A percentile compares a stretch with the other conserved stretches of the same genome.
These are phyloP conservation scores for Sula dactylatra DNA, from an alignment of 2,113 vertebrate genomes.

Conservation along the genomic window DNA sequence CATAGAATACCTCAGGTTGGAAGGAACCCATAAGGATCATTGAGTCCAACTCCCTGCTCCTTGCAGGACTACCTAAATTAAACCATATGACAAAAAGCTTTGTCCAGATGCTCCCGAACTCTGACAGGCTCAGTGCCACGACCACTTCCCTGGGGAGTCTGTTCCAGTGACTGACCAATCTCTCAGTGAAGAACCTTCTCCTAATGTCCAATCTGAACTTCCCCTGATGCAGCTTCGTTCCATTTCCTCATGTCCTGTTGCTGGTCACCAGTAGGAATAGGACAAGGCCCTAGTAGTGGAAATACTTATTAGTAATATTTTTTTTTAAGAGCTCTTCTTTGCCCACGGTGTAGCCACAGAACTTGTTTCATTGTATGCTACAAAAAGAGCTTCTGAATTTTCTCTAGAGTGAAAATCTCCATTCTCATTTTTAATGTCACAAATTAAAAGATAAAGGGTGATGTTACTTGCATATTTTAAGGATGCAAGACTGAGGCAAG, in stretches of 20 bases:
- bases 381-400: background rate
- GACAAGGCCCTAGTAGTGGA: background rate
- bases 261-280: background rate
- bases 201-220: background rate
- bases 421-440: background rate
- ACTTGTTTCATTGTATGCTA: background rate
- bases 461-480: background rate
- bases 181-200: background rate
- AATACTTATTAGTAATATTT: background rate
- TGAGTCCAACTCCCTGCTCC: background rate
- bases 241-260: accelerated
- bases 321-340: background rate
- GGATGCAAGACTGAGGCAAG: background rate
- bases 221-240: background rate
- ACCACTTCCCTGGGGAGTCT: background rate
- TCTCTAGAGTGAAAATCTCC: background rate
- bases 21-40: background rate
- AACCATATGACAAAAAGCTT: background rate
- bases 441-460: background rate
- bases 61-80: background rate
- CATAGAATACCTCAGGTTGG: background rate
- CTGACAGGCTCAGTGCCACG: background rate
- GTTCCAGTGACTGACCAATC: background rate
- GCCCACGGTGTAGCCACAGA: background rate
- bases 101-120: background rate